Base-by-base conservation (phyloP, 2,888 invertebrate species). In the Diloba caeruleocephala region DNA sequence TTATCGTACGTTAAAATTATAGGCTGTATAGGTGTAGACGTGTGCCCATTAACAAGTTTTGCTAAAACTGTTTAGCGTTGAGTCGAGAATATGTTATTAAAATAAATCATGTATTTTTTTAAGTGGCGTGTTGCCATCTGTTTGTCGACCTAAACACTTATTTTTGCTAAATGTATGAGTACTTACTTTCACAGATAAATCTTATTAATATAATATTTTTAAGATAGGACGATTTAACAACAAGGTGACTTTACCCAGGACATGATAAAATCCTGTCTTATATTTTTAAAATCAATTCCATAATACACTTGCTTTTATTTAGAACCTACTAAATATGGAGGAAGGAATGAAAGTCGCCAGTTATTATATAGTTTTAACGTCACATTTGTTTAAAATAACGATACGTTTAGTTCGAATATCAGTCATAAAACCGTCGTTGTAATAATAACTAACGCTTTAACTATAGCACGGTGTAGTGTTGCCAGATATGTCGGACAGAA, bases 341-440 rank as follows among this genome's bases (percentile, higher is more conserved):
- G 83, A 83, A 84, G 80, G 66, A n/a, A 59, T 74, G 71, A 73
- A 77, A 74, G 65, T 57, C 63, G 14, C 50, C 55, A 55, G 62
- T 65, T 66, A 72, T 77, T 72, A 74, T 74, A 61, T 53, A 67
- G 62, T 65, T 71, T 75, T 75, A 74, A 53, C 78, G 76, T 78
- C 76, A 74, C 76, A 76, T 84, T 82, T 80, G 84, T 85, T 84
- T 79, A 78, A 77, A 80, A 76, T 81, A 80, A 76, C 78, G 71
- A 71, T 76, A 73, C 70, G 66, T 76, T 78, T 63, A 62, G 78
- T 79, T 82, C 73, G 71, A 80, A 81, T 84, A 83, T 82, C 78
- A 74, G 68, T 73, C 80, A 80, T 88, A 85, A 87, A 87, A 75
- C 78, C 78, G 78, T 82, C 81, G 79, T 63, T 77, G 62, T 78